A percentile compares a stretch with the other conserved stretches of the same genome.
These are phyloP conservation scores for Sander vitreus DNA, from an alignment of 2,113 vertebrate species.

Conservation along the genomic window DNA sequence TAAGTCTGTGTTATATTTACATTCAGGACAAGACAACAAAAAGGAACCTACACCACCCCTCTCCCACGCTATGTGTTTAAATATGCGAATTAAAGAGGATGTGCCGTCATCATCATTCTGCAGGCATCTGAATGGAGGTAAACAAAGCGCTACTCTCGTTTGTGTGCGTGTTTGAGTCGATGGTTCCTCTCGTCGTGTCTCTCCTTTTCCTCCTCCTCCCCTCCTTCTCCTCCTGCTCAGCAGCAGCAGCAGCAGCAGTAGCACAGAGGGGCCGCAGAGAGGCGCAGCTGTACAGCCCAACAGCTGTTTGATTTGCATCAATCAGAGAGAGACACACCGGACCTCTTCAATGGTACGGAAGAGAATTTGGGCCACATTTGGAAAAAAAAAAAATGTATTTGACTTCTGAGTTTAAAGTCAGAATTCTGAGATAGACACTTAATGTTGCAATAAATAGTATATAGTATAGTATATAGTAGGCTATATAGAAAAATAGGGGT, in stretches of 20 bases:
- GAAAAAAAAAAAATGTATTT: no score
- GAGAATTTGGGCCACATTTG: no score
- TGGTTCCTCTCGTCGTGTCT: neutral
- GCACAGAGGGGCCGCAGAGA: neutral
- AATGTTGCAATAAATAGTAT: no score
- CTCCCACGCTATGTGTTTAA: conserved; percentile 25
- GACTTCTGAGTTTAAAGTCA: no score
- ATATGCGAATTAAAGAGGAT: conserved; percentile 2
- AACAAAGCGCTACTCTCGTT: conserved; percentile 32
- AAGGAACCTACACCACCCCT: neutral
- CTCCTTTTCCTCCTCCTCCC: conserved; percentile 5
- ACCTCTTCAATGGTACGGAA: neutral
- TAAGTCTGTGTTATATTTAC: neutral
- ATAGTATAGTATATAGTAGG: no score
- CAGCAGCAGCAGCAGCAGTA: neutral
- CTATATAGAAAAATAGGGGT: no score
- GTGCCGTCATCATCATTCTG: conserved; percentile 32
- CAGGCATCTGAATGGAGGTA: conserved; percentile 34
- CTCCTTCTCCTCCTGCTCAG: conserved; percentile 9
- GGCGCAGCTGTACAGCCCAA: conserved; percentile 28
- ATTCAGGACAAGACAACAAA: neutral
- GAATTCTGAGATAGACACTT: no score
- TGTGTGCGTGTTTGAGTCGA: neutral
- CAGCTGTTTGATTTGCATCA: conserved; percentile 35
- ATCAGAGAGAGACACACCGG: conserved; percentile 6